A percentile compares a stretch with the other conserved stretches of the same genome.
These are phyloP conservation scores for Campopleginae sp. DNA, from an alignment of 2,888 invertebrate genomes.

Conservation along the genomic window DNA sequence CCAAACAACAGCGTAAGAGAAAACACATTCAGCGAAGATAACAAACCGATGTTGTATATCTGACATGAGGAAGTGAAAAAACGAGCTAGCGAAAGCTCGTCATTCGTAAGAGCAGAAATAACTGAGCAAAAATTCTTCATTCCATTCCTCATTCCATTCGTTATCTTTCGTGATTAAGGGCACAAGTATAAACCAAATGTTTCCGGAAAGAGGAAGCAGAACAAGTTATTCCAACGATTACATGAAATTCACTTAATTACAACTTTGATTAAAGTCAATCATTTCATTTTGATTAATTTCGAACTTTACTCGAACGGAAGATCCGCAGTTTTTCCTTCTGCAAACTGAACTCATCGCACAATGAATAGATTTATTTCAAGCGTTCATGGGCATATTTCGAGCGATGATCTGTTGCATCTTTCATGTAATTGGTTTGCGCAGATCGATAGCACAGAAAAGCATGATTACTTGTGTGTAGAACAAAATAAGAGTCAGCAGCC, in stretches of 20 bases:
- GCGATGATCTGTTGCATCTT: neutral
- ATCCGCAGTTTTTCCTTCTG: neutral
- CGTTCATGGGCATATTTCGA: neutral
- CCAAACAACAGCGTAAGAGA: slow-evolving; percentile 1
- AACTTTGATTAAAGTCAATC: neutral
- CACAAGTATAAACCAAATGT: neutral
- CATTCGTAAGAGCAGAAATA: slow-evolving; percentile 38
- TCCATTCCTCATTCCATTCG: neutral
- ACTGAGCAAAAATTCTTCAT: slow-evolving; percentile 16
- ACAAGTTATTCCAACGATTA: neutral
- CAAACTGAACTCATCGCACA: neutral
- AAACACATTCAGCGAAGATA: slow-evolving; percentile 25
- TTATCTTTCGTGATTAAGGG: slow-evolving; percentile 13
- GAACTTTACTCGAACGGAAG: neutral
- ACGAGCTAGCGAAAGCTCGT: slow-evolving; percentile 32
- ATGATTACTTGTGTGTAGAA: neutral
- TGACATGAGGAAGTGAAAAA: slow-evolving; percentile 11
- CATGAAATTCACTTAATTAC: too few relatives aligned
- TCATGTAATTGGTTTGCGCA: neutral
- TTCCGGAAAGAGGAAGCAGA: neutral
- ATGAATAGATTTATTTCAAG: too few relatives aligned
- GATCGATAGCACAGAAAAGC: neutral
- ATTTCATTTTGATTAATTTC: neutral
- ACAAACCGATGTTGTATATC: slow-evolving; percentile 32
- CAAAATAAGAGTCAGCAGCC: neutral